Percentiles rank a stretch among this genome's conserved stretches.
Conservation (phyloP, 2,888 invertebrate genomes). For the Microctonus brassicae region DNA sequence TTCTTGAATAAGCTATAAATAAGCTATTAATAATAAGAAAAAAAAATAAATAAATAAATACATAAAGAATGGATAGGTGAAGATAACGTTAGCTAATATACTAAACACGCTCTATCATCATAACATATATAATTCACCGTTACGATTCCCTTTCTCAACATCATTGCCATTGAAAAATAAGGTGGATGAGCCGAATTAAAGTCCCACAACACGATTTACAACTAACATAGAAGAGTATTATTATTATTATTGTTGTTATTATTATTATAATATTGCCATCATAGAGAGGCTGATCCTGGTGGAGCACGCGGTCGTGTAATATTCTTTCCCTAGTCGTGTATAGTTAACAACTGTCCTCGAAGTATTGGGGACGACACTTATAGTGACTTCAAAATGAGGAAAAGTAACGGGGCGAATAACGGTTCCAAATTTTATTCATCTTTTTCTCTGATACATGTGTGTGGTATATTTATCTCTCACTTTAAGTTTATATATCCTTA, state of each 20-base stretch:
- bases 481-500: conserved; percentile 7
- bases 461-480: neutral
- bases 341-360: conserved; percentile 11
- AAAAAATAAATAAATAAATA: neutral
- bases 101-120: neutral
- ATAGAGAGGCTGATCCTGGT: neutral
- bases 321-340: neutral
- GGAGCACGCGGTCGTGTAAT: neutral
- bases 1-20: no score
- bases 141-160: neutral
- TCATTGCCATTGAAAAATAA: neutral
- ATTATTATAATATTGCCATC: neutral
- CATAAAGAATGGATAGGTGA: neutral
- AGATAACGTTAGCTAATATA: conserved; percentile 5
- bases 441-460: conserved; percentile 37
- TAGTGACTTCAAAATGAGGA: conserved; percentile 53
- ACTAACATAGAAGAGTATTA: neutral
- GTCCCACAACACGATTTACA: neutral
- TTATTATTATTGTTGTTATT: no score
- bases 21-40: no score
- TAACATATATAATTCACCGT: neutral
- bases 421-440: conserved; percentile 50
- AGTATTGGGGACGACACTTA: conserved; percentile 32
- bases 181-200: neutral
- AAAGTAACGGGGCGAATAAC: conserved; percentile 60